Base-by-base conservation (phyloP, 2,113 vertebrate genomes). In the Larimichthys crocea region DNA sequence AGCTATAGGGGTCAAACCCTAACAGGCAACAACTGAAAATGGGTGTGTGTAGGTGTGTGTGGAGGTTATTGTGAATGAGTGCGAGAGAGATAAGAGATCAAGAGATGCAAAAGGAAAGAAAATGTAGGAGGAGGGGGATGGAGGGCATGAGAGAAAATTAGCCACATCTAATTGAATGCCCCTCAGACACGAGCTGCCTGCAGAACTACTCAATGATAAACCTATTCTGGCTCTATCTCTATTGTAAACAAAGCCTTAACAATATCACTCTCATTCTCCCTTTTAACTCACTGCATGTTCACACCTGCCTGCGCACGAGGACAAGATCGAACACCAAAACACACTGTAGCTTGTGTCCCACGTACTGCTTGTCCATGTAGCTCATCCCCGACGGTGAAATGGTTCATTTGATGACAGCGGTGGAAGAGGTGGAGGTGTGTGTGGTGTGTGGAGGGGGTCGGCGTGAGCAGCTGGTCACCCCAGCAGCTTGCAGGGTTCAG, bases 111-210 rank as follows among this genome's bases (percentile, higher is more conserved):
- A 76, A 71, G 29, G 57, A 56, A 53, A 24, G 26, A 49, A 67
- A 57, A 46, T 20, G 14, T 10, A 17, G 65, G 11, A 10, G 24
- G n/a, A 44, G 69, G 26, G 24, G 16, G 68, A 8, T 24, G 46
- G 46, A 53, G 67, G 80, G 74, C 20, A 52, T 71, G 80, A 22
- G 63, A 78, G 84, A 71, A 77, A 86, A 91, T 79, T 80, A 71
- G 48, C 69, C 72, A 42, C 56, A 88, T 82, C 76, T 90, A 91
- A 93, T 94, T 93, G 93, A 92, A 93, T 42, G 64, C 40, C 87
- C 62, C 79, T 74, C 76, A 85, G 67, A 87, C 79, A 91, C 22
- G 35, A 73, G 76, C 62, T 59, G 79, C 78, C 89, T 88, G 75
- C 84, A 82, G 71, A 85, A 12, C 57, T 11, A 5, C 74, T 76